phyloP scores from a whole-genome alignment of 1,140 invertebrate species.

The Musca vetustissima region DNA sequence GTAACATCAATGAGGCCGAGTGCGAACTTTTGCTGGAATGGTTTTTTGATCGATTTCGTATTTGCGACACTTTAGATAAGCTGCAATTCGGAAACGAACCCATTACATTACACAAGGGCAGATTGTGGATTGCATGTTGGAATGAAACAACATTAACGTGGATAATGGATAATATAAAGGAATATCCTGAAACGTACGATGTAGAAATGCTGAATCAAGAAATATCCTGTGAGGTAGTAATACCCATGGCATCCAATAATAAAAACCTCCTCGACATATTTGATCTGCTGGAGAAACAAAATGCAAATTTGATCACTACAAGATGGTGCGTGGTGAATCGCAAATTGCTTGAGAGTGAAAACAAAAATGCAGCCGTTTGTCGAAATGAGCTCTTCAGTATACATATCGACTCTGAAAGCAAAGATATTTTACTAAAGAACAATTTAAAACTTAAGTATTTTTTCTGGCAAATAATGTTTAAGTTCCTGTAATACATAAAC shows the following conservation, averaged over 20 bases:
- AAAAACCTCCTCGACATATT: conserved; percentile 8
- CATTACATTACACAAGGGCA: neutral
- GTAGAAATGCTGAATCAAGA: neutral
- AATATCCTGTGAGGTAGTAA: neutral
- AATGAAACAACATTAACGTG: neutral
- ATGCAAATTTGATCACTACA: neutral
- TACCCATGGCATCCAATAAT: neutral
- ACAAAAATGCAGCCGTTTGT: neutral
- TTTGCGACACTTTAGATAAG: neutral
- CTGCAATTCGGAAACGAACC: conserved; percentile 1
- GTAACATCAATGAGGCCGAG: neutral
- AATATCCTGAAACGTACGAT: neutral
- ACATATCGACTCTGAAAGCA: neutral
- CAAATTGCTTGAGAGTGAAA: neutral
- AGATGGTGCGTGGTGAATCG: neutral
- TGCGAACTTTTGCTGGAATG: conserved; percentile 4
- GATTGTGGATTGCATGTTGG: conserved; percentile 18
- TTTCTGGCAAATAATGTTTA: conserved; percentile 22
- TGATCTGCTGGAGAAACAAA: conserved; percentile 18
- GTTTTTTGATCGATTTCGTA: conserved; percentile 17
- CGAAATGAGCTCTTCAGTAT: conserved; percentile 6
- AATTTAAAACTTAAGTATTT: conserved; percentile 18
- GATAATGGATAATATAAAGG: neutral
- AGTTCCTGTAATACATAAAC: neutral
- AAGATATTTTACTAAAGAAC: neutral